A percentile compares a stretch with the other conserved stretches of the same genome.
These are phyloP conservation scores for Furnarius figulus DNA, from an alignment of 2,113 vertebrate species.

Conservation along the genomic window DNA sequence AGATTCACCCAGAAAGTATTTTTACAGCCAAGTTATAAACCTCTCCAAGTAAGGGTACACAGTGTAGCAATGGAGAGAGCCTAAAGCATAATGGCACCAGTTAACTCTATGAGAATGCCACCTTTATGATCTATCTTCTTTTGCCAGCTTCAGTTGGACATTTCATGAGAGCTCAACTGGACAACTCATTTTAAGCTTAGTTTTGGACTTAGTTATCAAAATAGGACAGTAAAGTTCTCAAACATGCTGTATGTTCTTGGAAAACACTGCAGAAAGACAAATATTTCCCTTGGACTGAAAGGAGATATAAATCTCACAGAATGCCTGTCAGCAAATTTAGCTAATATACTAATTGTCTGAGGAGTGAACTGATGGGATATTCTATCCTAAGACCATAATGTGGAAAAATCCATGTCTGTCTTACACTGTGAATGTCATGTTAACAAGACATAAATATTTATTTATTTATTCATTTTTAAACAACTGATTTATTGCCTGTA, in stretches of 20 bases:
- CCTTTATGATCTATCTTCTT: conserved; percentile 32
- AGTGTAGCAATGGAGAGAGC: neutral
- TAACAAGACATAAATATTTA: neutral
- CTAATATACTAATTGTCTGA: conserved; percentile 61
- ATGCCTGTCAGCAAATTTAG: conserved; percentile 66
- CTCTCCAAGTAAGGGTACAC: neutral
- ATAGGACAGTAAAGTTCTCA: conserved; percentile 65
- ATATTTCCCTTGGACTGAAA: conserved; percentile 76
- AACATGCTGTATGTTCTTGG: conserved; percentile 62
- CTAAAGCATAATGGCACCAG: conserved; percentile 21
- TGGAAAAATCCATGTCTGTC: conserved; percentile 3
- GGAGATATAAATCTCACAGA: conserved; percentile 59
- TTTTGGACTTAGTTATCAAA: conserved; percentile 62
- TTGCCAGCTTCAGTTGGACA: conserved; percentile 51
- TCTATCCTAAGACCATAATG: conserved; percentile 51
- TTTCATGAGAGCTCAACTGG: conserved; percentile 18
- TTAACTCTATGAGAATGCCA: conserved; percentile 23
- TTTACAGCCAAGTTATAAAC: conserved; percentile 52
- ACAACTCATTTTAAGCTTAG: conserved; percentile 53
- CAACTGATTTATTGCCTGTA: neutral
- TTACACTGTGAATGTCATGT: neutral
- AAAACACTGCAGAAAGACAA: conserved; percentile 66
- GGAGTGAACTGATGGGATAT: conserved; percentile 57
- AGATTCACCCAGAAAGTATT: conserved; percentile 14
- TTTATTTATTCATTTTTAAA: neutral